Evolutionary conservation across 2,113 vertebrate genomes (phyloP), one percentile per base, ranked within the genome.

Genomic region (Labrus mixtus): DNA sequence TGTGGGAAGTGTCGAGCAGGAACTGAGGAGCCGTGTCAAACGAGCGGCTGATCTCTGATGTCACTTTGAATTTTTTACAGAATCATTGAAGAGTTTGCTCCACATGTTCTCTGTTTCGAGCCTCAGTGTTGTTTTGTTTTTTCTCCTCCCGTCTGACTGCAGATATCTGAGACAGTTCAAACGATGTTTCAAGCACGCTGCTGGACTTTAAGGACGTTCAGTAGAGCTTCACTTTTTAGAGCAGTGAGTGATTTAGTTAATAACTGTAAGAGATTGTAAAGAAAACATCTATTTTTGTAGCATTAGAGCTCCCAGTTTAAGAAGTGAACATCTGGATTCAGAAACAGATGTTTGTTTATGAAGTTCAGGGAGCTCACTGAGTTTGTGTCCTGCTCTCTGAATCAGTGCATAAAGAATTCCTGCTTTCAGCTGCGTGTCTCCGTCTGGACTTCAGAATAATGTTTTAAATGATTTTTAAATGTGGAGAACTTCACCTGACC

Each of bases 281-380:
- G 15, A 9, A 71, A 58, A 66, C 29, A 6, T 83, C 53, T 89
- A 78, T 81, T 85, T 87, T 88, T 88, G 33, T 85, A 82, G 63
- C 54, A 78, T 43, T 55, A 53, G 12, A 45, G 54, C 73, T 29
- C 17, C 15, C 20, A n/a, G 10, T 85, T 53, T 53, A 64, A 76
- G 73, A 33, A 6, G 29, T 33, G 4, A 33, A 41, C 6, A 3
- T 59, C 22, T 75, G 39, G 37, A 68, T 65, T 43, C 29, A 33
- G 29, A 33, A 33, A 33, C 29, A 33, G 25, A 25, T 6, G 29
- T 33, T 33, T 33, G 29, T 6, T 33, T 33, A 6, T 51, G 4
- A 50, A 45, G 62, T 68, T 76, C 6, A 62, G n/a, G 48, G 73
- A 33, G 8, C 8, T 13, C 46, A 67, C 48, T n/a, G 66, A 17